Conservation (phyloP, 2,113 vertebrate species). For the Chionis minor region DNA sequence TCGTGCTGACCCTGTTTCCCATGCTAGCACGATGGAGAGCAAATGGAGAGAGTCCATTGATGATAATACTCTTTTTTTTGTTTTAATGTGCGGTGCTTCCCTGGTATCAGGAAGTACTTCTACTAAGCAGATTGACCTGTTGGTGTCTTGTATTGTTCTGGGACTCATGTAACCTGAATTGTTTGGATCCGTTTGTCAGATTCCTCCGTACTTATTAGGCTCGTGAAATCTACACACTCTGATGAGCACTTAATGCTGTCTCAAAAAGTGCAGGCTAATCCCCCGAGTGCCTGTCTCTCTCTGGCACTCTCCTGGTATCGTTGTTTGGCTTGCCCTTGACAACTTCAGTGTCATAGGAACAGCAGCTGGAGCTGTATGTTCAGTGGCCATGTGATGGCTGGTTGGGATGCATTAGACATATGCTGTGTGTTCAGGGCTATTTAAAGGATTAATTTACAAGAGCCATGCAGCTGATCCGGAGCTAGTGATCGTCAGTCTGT, state of each 20-base stretch:
- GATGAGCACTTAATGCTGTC: neutral
- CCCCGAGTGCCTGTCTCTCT: neutral
- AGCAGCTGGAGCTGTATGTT: slow-evolving; percentile 7
- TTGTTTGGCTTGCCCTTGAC: neutral
- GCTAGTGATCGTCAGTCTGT: neutral
- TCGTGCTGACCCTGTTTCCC: neutral
- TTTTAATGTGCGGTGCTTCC: neutral
- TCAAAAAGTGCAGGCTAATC: neutral
- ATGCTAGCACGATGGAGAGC: neutral
- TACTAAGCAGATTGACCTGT: neutral
- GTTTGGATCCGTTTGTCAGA: neutral
- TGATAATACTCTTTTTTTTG: neutral
- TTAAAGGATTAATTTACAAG: slow-evolving; percentile 1
- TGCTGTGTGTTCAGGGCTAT: neutral
- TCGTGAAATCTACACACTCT: neutral
- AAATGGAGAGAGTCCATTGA: neutral
- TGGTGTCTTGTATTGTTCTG: neutral
- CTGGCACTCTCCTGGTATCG: neutral
- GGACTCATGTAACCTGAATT: rapidly evolving
- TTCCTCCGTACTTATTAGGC: neutral
- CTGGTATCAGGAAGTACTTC: neutral
- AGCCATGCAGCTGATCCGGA: neutral
- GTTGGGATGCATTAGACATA: neutral
- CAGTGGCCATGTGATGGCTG: neutral
- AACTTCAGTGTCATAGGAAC: neutral